Base-by-base conservation (phyloP, 2,888 invertebrate species). In the Biston betularia region DNA sequence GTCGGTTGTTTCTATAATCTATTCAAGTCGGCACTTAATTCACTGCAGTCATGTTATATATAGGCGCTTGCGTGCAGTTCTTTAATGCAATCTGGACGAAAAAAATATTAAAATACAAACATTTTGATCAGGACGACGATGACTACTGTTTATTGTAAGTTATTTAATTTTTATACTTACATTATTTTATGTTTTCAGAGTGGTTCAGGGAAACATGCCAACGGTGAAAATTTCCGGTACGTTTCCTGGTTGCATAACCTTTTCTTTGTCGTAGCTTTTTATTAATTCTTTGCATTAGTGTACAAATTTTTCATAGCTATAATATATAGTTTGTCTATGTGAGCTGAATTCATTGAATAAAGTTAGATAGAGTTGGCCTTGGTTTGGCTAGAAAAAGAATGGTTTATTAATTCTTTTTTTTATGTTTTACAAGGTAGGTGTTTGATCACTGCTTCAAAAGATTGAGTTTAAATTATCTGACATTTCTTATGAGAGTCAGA, bases 131-230 rank as follows among this genome's bases (percentile, higher is more conserved):
- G 40, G 70, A 70, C 9, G 71, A 68, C 11, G 67, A 68, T 49
- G 35, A 49, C 10, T 70, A 66, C 15, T 42, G 12, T 44, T 42
- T 63, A 34, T 34, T 49, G 74, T 72, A 63, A 72, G 72, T 74
- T 50, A 64, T 68, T 15, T 53, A 55, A 63, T 60, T 46, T 11
- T 44, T 45, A 45, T 63, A 35, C n/a, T n/a, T 11, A 12, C 14
- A 40, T 49, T 49, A 34, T 33, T 40, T 49, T 72, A 54, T 63
- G 72, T 81, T 74, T 74, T 58, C 80, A 84, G 83, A 72, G 68
- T 12, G 59, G 74, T 3, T 56, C 75, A 55, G 72, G 70, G 67
- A 81, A 76, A 70, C 73, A 78, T 60, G 78, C 76, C 57, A 82
- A 81, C 57, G 74, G 75, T 63, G 73, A 70, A 33, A 49, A 65